These are phyloP conservation scores for Minunthozetes semirufus DNA, from an alignment of 2,888 invertebrate species.

Conservation along the genomic window DNA sequence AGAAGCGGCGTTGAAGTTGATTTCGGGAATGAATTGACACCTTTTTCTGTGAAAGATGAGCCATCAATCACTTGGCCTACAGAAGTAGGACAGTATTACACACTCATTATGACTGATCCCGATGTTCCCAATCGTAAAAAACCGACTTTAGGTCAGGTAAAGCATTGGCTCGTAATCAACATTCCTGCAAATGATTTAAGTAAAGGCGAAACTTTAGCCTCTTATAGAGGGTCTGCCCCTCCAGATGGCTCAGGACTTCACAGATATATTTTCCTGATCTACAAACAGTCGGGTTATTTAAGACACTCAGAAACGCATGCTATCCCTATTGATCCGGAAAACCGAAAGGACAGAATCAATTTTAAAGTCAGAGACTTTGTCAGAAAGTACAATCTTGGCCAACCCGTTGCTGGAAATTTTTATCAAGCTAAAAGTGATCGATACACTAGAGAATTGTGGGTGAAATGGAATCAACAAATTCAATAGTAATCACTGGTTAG, in stretches of 20 bases:
- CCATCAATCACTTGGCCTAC: constrained; percentile 33
- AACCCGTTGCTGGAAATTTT: constrained; percentile 40
- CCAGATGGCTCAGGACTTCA: constrained; percentile 48
- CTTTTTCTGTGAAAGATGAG: constrained; percentile 38
- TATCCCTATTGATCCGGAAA: constrained; percentile 47
- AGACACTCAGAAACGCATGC: not conserved
- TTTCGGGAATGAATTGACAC: constrained; percentile 39
- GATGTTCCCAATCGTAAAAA: constrained; percentile 51
- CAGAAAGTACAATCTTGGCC: constrained; percentile 35
- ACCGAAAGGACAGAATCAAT: constrained; percentile 51
- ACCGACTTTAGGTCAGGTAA: constrained; percentile 50
- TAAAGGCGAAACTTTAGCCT: constrained; percentile 48
- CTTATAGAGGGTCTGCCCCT: constrained; percentile 51
- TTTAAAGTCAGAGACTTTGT: constrained; percentile 38
- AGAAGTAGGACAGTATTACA: constrained; percentile 33
- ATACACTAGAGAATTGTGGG: too few species aligned
- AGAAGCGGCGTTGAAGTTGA: constrained; percentile 35
- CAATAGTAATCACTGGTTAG: too few species aligned
- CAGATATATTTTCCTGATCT: constrained; percentile 40
- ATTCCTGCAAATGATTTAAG: constrained; percentile 49
- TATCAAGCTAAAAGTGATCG: constrained; percentile 36
- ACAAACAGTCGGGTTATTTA: constrained; percentile 38
- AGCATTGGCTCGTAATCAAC: constrained; percentile 53
- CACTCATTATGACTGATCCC: constrained; percentile 46
- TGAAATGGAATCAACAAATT: too few species aligned